phyloP scores from a whole-genome alignment of 2,888 invertebrate genomes.

The Synergus umbraculus region DNA sequence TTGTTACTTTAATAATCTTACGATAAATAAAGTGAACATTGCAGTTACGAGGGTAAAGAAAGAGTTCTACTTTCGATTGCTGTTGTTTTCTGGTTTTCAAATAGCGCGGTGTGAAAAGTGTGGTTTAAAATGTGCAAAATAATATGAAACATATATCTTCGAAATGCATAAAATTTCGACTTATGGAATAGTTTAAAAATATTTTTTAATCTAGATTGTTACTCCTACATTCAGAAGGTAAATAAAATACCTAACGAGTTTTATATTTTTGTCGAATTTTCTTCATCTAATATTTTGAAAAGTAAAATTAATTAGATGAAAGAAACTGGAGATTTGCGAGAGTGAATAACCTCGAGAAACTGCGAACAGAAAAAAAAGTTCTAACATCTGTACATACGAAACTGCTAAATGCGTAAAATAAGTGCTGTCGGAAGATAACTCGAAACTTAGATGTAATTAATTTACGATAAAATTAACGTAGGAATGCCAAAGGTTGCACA shows the following conservation, averaged over 20 bases:
- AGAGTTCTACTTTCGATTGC: background rate
- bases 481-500: conserved; percentile 31
- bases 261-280: background rate
- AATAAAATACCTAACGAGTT: background rate
- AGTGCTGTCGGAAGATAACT: conserved; percentile 14
- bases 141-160: conserved; percentile 7
- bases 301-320: background rate
- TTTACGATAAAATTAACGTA: conserved; percentile 37
- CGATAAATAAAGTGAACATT: background rate
- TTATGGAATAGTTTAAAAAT: background rate
- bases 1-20: background rate
- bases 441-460: conserved; percentile 32
- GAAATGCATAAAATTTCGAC: background rate
- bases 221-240: background rate
- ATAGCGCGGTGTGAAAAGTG: background rate
- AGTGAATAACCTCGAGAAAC: background rate
- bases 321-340: conserved; percentile 17
- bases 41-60: background rate
- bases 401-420: conserved; percentile 19
- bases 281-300: background rate
- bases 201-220: background rate
- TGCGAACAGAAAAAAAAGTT: background rate
- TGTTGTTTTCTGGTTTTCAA: background rate
- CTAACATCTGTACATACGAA: conserved; percentile 32
- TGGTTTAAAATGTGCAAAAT: conserved; percentile 1